Evolutionary conservation across 2,888 invertebrate species (phyloP).

Genomic region (Endotricha flammealis): DNA sequence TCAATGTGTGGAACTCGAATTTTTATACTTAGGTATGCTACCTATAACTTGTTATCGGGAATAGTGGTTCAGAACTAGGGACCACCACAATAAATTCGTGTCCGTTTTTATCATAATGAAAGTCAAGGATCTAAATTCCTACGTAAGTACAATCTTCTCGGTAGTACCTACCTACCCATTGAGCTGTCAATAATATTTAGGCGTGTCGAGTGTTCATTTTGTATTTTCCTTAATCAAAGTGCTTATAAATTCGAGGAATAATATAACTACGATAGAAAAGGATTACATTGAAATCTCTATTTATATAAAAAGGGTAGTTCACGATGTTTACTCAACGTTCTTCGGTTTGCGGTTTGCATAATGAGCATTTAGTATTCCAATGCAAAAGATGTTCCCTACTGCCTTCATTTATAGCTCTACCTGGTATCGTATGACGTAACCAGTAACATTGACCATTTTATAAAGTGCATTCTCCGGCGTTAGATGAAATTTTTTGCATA

Average conservation of each 20-base stretch:
- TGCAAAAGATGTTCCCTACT: neutral
- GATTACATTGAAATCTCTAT: neutral
- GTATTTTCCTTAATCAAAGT: neutral
- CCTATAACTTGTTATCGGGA: too few species aligned
- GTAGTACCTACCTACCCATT: too few species aligned
- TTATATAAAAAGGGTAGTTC: conserved; percentile 3
- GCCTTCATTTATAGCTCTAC: neutral
- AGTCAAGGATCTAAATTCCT: too few species aligned
- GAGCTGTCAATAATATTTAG: too few species aligned
- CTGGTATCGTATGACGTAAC: neutral
- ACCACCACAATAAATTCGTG: too few species aligned
- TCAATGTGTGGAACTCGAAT: too few species aligned
- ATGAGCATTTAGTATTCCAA: conserved; percentile 7
- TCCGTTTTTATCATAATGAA: too few species aligned
- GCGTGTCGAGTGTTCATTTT: too few species aligned
- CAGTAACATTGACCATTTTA: conserved; percentile 11
- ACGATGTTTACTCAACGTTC: conserved; percentile 6
- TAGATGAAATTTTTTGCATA: neutral
- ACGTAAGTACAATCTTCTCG: too few species aligned
- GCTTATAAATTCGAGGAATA: conserved; percentile 7
- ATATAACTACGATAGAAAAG: neutral
- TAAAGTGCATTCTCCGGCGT: conserved; percentile 19
- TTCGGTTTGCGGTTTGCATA: conserved; percentile 4
- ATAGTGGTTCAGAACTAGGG: too few species aligned
- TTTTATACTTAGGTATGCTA: too few species aligned